Evolutionary conservation across 2,888 invertebrate species (phyloP), one percentile per base, ranked within the genome.

Genomic region (Operophtera brumata): DNA sequence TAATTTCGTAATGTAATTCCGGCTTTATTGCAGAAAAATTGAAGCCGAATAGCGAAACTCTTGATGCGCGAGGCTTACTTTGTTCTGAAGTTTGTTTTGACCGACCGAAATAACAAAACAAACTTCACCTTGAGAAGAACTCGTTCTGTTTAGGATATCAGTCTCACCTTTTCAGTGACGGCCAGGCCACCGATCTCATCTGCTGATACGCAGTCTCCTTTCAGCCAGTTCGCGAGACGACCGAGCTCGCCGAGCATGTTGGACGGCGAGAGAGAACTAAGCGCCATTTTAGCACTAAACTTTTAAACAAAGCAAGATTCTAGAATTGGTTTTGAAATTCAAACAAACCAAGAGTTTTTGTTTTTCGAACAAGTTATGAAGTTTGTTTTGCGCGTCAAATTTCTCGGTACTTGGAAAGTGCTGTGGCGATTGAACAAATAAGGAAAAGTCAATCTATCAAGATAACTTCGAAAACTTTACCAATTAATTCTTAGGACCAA

Each of bases 201-300:
- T 1, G 84, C 59, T 6, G 82, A 66, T 6, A 87, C 66, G 62
- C 89, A 89, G 62, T 90, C 89, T 1, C 90, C 88, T 62, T 83
- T 86, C 50, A 89, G 59, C 90, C 90, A 90, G 62, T 66, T 88
- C 6, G 89, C 87, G 12, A 90, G 71, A 12, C 83, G 76, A 35
- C 88, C 86, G 2, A 90, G 78, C 69, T 90, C 90, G 35, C 87
- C 86, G 28, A 90, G 74, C 85, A 90, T 84, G 61, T 75, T 79
- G 36, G 87, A 81, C 34, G 89, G 80, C 32, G 78, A 82, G 50
- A 89, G 64, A 7, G 86, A 85, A 76, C 86, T 86, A 13, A 89
- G 72, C 53, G 86, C 84, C 87, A 88, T 88, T 55, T 53, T 59
- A 26, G 14, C 28, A 36, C 20, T 26, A 39, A 35, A 50, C 14